Conservation (phyloP, 1,140 invertebrate species). For the Drosophila biarmipes region DNA sequence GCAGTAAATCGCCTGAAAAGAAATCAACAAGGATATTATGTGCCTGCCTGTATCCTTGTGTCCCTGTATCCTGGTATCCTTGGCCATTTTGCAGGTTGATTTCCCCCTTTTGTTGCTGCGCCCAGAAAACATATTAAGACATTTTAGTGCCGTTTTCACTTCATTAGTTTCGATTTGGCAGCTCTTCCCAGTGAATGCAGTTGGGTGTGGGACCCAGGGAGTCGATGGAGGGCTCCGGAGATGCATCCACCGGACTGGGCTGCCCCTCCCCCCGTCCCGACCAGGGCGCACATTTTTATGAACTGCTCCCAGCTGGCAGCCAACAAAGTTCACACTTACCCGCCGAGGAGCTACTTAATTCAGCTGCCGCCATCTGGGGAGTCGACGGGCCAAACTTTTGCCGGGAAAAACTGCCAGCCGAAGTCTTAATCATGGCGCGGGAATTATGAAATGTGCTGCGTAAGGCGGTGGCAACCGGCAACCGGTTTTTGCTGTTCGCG, state of each 20-base stretch:
- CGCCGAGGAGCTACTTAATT: slow-evolving; percentile 62
- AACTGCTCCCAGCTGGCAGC: slow-evolving; percentile 37
- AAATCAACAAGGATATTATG: slow-evolving; percentile 83
- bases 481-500: slow-evolving; percentile 9
- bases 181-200: not conserved
- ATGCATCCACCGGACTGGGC: not conserved
- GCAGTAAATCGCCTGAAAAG: slow-evolving; percentile 82
- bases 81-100: slow-evolving; percentile 70
- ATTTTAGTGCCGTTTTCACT: slow-evolving; percentile 84
- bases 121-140: slow-evolving; percentile 69
- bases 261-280: not conserved
- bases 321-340: slow-evolving; percentile 59
- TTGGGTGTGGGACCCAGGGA: not conserved
- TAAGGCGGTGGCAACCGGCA: slow-evolving; percentile 42
- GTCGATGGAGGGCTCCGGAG: not conserved
- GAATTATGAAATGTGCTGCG: slow-evolving; percentile 81
- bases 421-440: slow-evolving; percentile 71
- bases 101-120: slow-evolving; percentile 19
- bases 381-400: slow-evolving; percentile 54
- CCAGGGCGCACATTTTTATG: slow-evolving; percentile 25
- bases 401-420: slow-evolving; percentile 42
- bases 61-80: not conserved
- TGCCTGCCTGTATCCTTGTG: slow-evolving; percentile 30
- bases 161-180: slow-evolving; percentile 80
- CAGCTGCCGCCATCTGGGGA: slow-evolving; percentile 47